Conservation (phyloP, 2,113 vertebrate genomes). For the Thunnus thynnus region DNA sequence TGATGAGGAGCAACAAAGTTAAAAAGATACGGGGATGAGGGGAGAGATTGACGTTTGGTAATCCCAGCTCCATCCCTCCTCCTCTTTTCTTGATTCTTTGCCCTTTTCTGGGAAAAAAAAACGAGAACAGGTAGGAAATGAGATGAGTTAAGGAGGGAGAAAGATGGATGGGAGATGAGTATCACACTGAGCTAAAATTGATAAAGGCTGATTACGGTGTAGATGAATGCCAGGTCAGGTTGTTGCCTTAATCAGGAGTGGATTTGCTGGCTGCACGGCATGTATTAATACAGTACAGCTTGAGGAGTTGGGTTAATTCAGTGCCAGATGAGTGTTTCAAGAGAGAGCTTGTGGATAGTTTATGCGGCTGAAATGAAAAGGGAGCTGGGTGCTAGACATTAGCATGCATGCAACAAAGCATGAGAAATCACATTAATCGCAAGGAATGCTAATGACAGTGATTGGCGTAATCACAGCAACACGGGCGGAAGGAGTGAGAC, state of each 20-base stretch:
- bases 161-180: conserved; percentile 57
- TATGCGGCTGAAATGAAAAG: conserved; percentile 14
- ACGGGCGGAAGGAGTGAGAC: conserved; percentile 63
- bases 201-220: conserved; percentile 66
- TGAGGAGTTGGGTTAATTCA: conserved; percentile 58
- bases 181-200: conserved; percentile 55
- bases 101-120: conserved; percentile 6
- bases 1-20: conserved; percentile 68
- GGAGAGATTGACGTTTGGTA: conserved; percentile 64
- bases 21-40: conserved; percentile 64
- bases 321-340: conserved; percentile 47
- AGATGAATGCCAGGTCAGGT: conserved; percentile 68
- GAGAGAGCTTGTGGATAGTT: conserved; percentile 38
- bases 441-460: conserved; percentile 78
- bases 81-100: conserved; percentile 39
- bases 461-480: conserved; percentile 80
- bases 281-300: conserved; percentile 59
- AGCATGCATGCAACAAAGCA: conserved; percentile 74
- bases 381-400: conserved; percentile 61
- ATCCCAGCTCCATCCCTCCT: conserved; percentile 57
- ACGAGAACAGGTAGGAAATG: conserved; percentile 7
- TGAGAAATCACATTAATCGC: conserved; percentile 76
- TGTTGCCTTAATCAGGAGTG: conserved; percentile 74
- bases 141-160: conserved; percentile 28
- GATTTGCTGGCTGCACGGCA: conserved; percentile 55